These are phyloP conservation scores for Gallinago nigripennis DNA, from an alignment of 2,797 vertebrate genomes.

Conservation along the genomic window DNA sequence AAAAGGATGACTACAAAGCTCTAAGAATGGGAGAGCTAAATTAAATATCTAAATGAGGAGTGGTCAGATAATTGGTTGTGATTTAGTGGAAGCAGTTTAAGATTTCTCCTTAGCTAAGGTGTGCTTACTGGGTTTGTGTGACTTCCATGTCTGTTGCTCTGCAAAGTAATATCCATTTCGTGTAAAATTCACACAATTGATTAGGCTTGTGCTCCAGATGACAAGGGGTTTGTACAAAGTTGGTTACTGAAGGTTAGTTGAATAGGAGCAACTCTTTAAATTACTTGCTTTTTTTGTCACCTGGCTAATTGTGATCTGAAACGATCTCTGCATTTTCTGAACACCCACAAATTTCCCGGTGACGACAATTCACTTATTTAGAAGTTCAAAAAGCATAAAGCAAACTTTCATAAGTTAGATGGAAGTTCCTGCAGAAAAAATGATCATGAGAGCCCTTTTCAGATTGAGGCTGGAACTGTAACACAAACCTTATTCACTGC, in stretches of 20 bases:
- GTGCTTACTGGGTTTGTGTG: background rate
- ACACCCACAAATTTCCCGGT: background rate
- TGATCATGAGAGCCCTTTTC: background rate
- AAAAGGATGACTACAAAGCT: background rate
- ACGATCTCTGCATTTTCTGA: background rate
- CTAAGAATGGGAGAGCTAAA: background rate
- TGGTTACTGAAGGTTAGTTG: background rate
- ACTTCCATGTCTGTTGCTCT: background rate
- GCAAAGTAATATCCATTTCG: background rate
- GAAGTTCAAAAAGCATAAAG: background rate
- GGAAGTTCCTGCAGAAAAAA: background rate
- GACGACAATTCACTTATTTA: background rate
- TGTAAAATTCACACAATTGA: background rate
- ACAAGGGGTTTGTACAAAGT: background rate
- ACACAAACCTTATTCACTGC: background rate
- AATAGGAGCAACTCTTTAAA: background rate
- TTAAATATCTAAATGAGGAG: background rate
- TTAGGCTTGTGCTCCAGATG: background rate
- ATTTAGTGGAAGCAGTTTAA: background rate
- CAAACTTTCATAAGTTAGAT: background rate
- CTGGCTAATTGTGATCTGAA: background rate
- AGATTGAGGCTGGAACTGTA: background rate
- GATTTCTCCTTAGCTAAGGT: background rate
- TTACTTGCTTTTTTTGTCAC: background rate
- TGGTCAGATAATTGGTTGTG: background rate